These are phyloP conservation scores for Pogona vitticeps DNA, from an alignment of 2,113 vertebrate species.

Conservation along the genomic window DNA sequence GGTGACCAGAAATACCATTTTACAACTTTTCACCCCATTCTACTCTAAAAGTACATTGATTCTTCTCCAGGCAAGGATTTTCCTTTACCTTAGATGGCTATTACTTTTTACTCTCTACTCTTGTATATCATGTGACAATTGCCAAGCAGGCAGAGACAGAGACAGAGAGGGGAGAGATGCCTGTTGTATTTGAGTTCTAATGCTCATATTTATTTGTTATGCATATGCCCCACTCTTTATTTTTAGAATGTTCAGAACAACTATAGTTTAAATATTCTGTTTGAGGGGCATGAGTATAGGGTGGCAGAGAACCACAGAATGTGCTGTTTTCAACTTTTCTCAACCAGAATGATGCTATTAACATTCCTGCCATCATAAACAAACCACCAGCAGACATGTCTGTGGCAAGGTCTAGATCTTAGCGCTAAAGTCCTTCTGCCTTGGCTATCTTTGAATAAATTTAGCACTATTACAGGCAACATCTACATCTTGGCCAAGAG, in stretches of 20 bases:
- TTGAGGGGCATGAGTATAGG: neutral
- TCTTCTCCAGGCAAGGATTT: too few species aligned
- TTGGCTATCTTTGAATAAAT: neutral
- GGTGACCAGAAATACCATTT: too few species aligned
- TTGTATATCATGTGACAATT: slow-evolving; percentile 36
- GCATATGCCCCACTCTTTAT: neutral
- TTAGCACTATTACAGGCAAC: neutral
- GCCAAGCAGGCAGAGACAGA: neutral
- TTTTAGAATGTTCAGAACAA: neutral
- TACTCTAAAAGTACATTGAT: too few species aligned
- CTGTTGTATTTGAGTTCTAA: slow-evolving; percentile 46
- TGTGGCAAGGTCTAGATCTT: slow-evolving; percentile 14
- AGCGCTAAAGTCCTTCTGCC: neutral
- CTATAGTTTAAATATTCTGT: neutral
- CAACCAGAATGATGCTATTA: neutral
- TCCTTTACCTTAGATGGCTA: slow-evolving; percentile 48
- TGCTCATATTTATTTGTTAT: slow-evolving; percentile 19
- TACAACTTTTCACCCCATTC: too few species aligned
- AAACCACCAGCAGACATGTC: slow-evolving; percentile 48
- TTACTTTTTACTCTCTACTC: slow-evolving; percentile 26
- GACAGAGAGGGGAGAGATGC: neutral
- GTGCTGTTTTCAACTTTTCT: slow-evolving; percentile 21
- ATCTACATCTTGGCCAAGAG: neutral
- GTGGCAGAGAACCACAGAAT: slow-evolving; percentile 27
- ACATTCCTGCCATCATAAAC: slow-evolving; percentile 41